Evolutionary conservation across 2,113 vertebrate species (phyloP).

Genomic region (western clawed frog (Xenopus tropicalis)): UCB_Xtro_10.0 CM004450.2:124857501-124858000

Average conservation of each 20-base stretch:
- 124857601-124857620: background rate
- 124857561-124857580: too few relatives aligned
- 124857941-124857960: background rate
- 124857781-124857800: slow-evolving; percentile 53
- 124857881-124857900: background rate
- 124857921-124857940: slow-evolving; percentile 16
- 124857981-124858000: slow-evolving; percentile 51
- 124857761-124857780: slow-evolving; percentile 53
- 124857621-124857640: slow-evolving; percentile 48
- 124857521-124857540: too few relatives aligned
- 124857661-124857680: slow-evolving; percentile 48
- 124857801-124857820: slow-evolving; percentile 29
- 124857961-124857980: slow-evolving; percentile 43
- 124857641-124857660: slow-evolving; percentile 50
- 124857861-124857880: background rate
- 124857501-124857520: too few relatives aligned
- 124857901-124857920: background rate
- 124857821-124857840: slow-evolving; percentile 18
- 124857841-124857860: slow-evolving; percentile 7
- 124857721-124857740: slow-evolving; percentile 49
- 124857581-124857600: too few relatives aligned
- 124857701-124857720: slow-evolving; percentile 46
- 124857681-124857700: slow-evolving; percentile 51
- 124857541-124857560: too few relatives aligned
- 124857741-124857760: slow-evolving; percentile 50